Conservation (phyloP, 2,888 invertebrate species). For the Siphlonurus alternatus region DNA sequence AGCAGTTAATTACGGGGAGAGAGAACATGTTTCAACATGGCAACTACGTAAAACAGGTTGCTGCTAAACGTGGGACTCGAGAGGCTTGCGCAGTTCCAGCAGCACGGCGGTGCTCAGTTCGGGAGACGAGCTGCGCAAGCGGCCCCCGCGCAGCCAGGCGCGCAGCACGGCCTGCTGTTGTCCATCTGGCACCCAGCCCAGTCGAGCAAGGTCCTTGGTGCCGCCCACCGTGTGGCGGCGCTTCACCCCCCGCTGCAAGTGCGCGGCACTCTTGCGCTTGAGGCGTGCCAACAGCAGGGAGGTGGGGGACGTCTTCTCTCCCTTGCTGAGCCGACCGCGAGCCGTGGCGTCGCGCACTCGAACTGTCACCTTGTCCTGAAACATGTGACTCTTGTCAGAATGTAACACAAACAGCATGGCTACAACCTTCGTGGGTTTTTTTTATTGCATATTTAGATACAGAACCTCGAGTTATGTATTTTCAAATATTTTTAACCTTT, state of each 20-base stretch:
- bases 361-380: constrained; percentile 5
- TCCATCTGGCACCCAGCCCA: constrained; percentile 28
- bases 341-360: neutral
- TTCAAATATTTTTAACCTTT: too few species aligned
- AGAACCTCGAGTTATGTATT: too few species aligned
- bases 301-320: neutral
- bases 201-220: constrained; percentile 66
- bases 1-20: too few species aligned
- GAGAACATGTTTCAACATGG: too few species aligned
- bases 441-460: too few species aligned
- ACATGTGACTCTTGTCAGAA: too few species aligned
- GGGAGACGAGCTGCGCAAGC: constrained; percentile 41
- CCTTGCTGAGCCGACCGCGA: neutral
- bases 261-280: constrained; percentile 59
- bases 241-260: constrained; percentile 69
- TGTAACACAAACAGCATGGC: too few species aligned
- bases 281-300: constrained; percentile 20
- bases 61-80: neutral
- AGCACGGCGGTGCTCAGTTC: constrained; percentile 31
- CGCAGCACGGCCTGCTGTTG: constrained; percentile 9
- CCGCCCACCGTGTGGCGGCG: constrained; percentile 85
- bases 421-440: too few species aligned
- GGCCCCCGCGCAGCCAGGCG: constrained; percentile 31
- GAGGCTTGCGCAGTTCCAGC: too few species aligned
- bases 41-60: neutral